Conservation (phyloP, 2,888 invertebrate species). For the Salticus scenicus region DNA sequence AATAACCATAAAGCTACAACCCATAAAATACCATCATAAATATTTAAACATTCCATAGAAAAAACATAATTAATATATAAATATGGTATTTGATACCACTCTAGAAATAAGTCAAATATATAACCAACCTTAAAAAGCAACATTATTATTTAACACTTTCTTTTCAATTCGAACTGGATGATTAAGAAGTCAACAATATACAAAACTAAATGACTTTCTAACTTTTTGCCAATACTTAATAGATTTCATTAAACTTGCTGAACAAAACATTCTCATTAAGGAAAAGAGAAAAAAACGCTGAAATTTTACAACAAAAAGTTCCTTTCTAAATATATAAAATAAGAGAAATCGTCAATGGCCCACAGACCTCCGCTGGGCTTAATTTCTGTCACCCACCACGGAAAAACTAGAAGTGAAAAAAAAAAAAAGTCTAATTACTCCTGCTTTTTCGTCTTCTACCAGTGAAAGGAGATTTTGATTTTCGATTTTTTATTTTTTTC, state of each 20-base stretch:
- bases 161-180: too few relatives aligned
- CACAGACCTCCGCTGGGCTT: slow-evolving; percentile 23
- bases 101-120: too few relatives aligned
- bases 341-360: neutral
- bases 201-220: too few relatives aligned
- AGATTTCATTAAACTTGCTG: neutral
- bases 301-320: neutral
- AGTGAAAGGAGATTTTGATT: slow-evolving; percentile 6
- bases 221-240: neutral
- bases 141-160: too few relatives aligned
- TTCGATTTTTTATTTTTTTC: neutral
- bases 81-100: too few relatives aligned
- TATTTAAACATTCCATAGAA: too few relatives aligned
- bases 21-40: too few relatives aligned
- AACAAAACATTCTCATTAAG: neutral
- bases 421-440: slow-evolving; percentile 61
- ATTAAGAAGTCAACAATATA: too few relatives aligned
- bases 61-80: too few relatives aligned
- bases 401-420: neutral
- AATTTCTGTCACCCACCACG: slow-evolving; percentile 57
- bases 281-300: neutral
- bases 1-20: too few relatives aligned
- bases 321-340: neutral
- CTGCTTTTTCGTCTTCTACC: neutral
- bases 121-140: too few relatives aligned